A percentile compares a stretch with the other conserved stretches of the same genome.
phyloP scores from a whole-genome alignment of 1,140 invertebrate genomes.

The Meloidogyne exigua region DNA sequence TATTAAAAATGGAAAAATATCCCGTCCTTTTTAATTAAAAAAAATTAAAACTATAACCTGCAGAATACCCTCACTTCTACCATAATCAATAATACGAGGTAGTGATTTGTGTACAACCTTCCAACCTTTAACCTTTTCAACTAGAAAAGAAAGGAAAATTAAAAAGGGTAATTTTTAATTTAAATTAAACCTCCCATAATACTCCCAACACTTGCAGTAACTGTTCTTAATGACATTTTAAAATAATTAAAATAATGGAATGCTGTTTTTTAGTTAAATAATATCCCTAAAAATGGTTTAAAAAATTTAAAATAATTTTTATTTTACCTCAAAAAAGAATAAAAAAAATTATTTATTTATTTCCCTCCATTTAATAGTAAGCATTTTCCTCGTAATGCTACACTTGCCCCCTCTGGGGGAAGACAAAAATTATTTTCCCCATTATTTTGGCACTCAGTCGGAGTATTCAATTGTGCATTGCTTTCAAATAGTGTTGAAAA shows the following conservation, averaged over 20 bases:
- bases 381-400: slow-evolving; percentile 25
- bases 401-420: slow-evolving; percentile 31
- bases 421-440: slow-evolving; percentile 23
- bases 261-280: too few relatives aligned
- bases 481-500: slow-evolving; percentile 36
- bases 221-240: slow-evolving; percentile 29
- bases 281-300: too few relatives aligned
- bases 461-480: slow-evolving; percentile 42
- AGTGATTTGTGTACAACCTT: slow-evolving; percentile 58
- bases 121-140: slow-evolving; percentile 48
- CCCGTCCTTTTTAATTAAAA: slow-evolving; percentile 24
- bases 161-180: neutral
- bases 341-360: too few relatives aligned
- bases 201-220: slow-evolving; percentile 49
- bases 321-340: too few relatives aligned
- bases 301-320: too few relatives aligned
- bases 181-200: slow-evolving; percentile 41
- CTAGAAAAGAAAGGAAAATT: neutral
- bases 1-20: too few relatives aligned
- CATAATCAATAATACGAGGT: slow-evolving; percentile 60
- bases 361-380: neutral
- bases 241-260: too few relatives aligned
- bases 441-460: neutral
- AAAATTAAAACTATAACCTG: slow-evolving; percentile 41
- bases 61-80: slow-evolving; percentile 57